Evolutionary conservation across 2,113 vertebrate species (phyloP).

Genomic region (Aix galericulata): DNA sequence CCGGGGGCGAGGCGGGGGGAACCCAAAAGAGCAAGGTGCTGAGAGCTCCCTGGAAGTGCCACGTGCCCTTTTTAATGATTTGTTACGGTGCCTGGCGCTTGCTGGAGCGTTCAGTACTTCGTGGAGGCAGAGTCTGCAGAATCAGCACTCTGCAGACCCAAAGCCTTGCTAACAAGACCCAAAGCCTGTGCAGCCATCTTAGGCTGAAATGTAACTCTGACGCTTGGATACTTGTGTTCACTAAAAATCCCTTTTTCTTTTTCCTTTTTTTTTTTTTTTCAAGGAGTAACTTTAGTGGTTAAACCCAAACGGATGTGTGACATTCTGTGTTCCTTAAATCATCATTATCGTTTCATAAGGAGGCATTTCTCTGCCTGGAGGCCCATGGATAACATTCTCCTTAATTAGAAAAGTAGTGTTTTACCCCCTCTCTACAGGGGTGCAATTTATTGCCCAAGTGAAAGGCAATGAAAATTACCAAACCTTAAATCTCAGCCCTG

Average conservation of each 20-base stretch:
- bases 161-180: neutral
- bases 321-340: neutral
- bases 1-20: rapidly evolving
- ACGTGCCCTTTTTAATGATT: too few species aligned
- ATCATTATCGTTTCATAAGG: neutral
- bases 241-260: neutral
- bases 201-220: neutral
- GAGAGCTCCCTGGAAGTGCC: neutral
- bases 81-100: neutral
- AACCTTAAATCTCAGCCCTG: constrained; percentile 12
- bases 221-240: neutral
- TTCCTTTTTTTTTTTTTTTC: neutral
- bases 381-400: neutral
- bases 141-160: neutral
- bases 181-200: neutral
- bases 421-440: neutral
- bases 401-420: constrained; percentile 35
- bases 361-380: neutral
- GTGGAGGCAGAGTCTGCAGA: neutral
- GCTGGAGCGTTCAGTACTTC: neutral
- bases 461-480: constrained; percentile 36
- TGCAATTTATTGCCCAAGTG: constrained; percentile 30
- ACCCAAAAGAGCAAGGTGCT: neutral
- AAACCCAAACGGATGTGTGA: neutral
- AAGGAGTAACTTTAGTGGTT: neutral